Base-by-base conservation (phyloP, 1,140 invertebrate species). In the Aphidius gifuensis region DNA sequence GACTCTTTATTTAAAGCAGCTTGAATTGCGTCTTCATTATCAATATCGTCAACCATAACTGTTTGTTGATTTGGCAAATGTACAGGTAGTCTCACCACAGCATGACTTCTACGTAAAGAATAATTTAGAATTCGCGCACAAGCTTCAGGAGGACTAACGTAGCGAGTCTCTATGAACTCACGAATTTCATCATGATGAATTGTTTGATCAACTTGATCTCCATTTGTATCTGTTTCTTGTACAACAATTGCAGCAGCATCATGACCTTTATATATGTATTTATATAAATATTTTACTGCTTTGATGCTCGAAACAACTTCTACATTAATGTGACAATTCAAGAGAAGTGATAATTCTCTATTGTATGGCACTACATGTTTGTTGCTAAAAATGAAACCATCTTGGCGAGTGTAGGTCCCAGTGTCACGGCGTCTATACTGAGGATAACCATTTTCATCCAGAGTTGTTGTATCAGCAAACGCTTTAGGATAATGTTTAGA, bases 401-500 rank as follows among this genome's bases (percentile, higher is more conserved):
- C 39, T 21, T 16, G 45, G 5, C 61, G 46, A 51, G 6, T 32
- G 38, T 32, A 51, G 38, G 23, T 51, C 9, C 9, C 16, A 16
- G 23, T 51, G 38, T 51, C 5, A 6, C 21, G 5, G 21, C 47
- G 47, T n/a, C 65, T 39, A 68, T 67, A 11, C 66, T 65, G 43
- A 68, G 67, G 43, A 68, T 62, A n/a, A n/a, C n/a, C n/a, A n/a
- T n/a, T n/a, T n/a, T n/a, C n/a, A n/a, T n/a, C n/a, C n/a, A n/a
- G n/a, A n/a, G n/a, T n/a, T 39, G 72, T 76, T 54, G 67, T 66
- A 32, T 56, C 51, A 1, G 64, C 40, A 53, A 78, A 71, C 9
- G 16, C 53, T 61, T 64, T 62, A n/a, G 75, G 76, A 68, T 64
- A 81, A 9, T 56, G 32, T 66, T 81, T 81, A 0, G 68, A 64